Evolutionary conservation across 2,797 vertebrate genomes (phyloP).

Genomic region (Sandelia bainsii): DNA sequence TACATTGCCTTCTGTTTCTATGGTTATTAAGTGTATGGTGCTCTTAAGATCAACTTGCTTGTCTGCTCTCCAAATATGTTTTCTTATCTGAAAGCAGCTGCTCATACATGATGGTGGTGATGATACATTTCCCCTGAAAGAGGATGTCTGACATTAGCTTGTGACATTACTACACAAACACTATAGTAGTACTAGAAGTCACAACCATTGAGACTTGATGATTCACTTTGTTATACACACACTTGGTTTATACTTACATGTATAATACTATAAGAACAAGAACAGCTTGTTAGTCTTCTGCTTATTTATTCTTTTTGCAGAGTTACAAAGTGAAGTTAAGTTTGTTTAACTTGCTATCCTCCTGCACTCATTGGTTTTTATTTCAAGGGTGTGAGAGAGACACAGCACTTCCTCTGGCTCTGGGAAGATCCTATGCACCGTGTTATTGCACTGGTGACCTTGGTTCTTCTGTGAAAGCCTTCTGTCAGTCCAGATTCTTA

Average conservation of each 20-base stretch:
- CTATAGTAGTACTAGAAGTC: not conserved
- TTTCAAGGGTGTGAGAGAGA: constrained; percentile 67
- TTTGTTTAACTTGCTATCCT: constrained; percentile 70
- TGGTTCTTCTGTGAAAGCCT: constrained; percentile 72
- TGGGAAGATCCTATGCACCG: constrained; percentile 61
- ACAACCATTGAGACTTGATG: constrained; percentile 23
- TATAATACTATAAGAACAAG: constrained; percentile 23
- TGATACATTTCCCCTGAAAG: constrained; percentile 13
- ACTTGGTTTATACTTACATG: constrained; percentile 31
- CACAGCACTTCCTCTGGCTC: constrained; percentile 58
- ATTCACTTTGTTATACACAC: constrained; percentile 16
- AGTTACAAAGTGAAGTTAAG: constrained; percentile 53
- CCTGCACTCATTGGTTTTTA: constrained; percentile 61
- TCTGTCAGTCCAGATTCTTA: constrained; percentile 71
- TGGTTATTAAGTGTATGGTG: not conserved
- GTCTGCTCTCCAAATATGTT: constrained; percentile 14
- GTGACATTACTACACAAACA: constrained; percentile 17
- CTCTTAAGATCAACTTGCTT: not conserved
- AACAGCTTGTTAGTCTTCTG: constrained; percentile 17
- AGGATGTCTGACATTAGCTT: constrained; percentile 6
- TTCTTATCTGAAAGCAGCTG: constrained; percentile 19
- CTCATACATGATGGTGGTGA: not conserved
- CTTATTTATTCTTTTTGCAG: constrained; percentile 44
- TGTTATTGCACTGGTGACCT: constrained; percentile 75
- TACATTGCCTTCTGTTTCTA: not conserved